Evolutionary conservation across 2,113 vertebrate species (phyloP).

Genomic region (Apteryx mantelli): DNA sequence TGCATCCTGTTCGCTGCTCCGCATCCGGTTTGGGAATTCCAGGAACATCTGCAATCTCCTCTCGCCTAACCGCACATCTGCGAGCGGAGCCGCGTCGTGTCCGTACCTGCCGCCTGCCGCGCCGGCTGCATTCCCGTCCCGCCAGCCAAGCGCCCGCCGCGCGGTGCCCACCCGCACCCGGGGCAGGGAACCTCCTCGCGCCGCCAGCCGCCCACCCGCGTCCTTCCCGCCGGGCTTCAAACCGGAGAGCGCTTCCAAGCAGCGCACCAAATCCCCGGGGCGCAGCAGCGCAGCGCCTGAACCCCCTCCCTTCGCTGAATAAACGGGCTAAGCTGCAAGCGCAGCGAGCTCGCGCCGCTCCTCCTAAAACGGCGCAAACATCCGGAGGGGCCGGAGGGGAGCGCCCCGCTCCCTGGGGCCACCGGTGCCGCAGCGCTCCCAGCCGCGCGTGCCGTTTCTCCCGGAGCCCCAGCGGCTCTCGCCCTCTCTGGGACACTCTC

Average conservation of each 20-base stretch:
- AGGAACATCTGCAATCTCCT: constrained; percentile 76
- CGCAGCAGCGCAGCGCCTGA: no score
- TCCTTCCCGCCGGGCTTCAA: fast-evolving
- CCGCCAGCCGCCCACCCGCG: not conserved
- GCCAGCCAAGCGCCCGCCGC: constrained; percentile 50
- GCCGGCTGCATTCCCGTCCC: constrained; percentile 74
- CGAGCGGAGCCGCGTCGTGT: constrained; percentile 68
- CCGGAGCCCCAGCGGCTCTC: no score
- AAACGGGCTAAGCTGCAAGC: no score
- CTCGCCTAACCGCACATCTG: constrained; percentile 72
- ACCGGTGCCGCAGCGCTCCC: no score
- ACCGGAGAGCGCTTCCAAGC: not conserved
- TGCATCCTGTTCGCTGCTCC: constrained; percentile 72
- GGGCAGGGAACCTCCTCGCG: constrained; percentile 48
- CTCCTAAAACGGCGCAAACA: no score
- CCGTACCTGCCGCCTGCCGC: constrained; percentile 82
- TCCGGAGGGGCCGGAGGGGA: no score
- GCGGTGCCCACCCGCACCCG: constrained; percentile 71
- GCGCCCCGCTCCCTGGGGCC: no score
- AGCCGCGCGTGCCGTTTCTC: no score
- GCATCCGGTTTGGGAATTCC: constrained; percentile 81
- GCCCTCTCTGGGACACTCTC: no score
- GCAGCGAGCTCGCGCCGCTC: no score
- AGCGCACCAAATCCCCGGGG: not conserved
- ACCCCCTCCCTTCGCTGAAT: no score